Conservation (phyloP, 2,113 vertebrate species). For the Bolborhynchus lineola region DNA sequence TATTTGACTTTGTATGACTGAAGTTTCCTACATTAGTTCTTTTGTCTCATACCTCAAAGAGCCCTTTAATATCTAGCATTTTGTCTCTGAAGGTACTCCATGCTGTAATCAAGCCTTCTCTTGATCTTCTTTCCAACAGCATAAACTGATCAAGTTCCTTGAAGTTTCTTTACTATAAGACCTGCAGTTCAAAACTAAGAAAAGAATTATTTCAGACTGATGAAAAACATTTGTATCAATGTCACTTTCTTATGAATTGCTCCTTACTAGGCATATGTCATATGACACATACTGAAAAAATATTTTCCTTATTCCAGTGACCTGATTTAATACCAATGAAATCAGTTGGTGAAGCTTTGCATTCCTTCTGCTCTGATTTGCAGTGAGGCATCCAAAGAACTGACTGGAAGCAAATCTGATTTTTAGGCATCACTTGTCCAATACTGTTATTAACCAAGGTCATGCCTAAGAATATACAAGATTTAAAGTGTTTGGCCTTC, state of each 20-base stretch:
- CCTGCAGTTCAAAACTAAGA: neutral
- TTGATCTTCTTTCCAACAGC: neutral
- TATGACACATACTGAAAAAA: neutral
- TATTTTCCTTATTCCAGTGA: neutral
- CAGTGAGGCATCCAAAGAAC: neutral
- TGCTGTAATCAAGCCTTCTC: neutral
- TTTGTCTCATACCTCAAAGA: neutral
- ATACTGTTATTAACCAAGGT: neutral
- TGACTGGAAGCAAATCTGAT: neutral
- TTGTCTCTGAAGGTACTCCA: neutral
- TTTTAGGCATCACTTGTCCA: neutral
- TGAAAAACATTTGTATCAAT: neutral
- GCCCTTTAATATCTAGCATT: neutral
- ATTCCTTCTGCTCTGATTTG: neutral
- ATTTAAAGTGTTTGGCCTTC: neutral
- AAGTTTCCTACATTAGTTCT: neutral
- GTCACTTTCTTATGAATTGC: neutral
- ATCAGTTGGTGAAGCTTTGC: neutral
- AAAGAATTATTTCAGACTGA: neutral
- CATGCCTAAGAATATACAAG: neutral
- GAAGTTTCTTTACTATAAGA: neutral
- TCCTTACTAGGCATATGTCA: neutral
- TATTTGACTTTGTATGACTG: neutral
- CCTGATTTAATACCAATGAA: neutral
- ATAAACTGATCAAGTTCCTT: neutral